Evolutionary conservation across 2,113 vertebrate genomes (phyloP).

Genomic region (Notarius lentiginosus): DNA sequence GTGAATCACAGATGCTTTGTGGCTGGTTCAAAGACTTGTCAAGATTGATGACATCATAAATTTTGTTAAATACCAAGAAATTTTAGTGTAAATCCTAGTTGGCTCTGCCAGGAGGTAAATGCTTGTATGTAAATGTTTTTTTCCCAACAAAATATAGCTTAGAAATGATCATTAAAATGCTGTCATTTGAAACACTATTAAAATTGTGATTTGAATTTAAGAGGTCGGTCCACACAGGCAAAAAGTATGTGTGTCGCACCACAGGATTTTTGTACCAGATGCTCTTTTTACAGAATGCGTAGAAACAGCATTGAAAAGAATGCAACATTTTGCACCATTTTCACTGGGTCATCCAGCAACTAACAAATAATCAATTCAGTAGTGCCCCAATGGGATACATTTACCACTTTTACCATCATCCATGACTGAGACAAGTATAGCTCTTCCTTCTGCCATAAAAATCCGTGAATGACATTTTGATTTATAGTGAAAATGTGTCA

Average conservation of each 20-base stretch:
- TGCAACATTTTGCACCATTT: no score
- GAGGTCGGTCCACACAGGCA: not conserved
- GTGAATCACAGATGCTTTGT: not conserved
- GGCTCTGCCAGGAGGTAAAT: not conserved
- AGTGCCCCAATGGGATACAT: no score
- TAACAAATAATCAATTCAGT: no score
- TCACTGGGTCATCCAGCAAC: no score
- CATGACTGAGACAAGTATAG: no score
- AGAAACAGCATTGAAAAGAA: no score
- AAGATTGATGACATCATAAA: not conserved
- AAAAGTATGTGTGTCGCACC: not conserved
- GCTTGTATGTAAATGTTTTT: not conserved
- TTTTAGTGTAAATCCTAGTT: not conserved
- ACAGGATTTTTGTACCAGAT: no score
- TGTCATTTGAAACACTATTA: not conserved
- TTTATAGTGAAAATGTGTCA: no score
- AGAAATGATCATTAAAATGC: not conserved
- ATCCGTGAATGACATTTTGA: no score
- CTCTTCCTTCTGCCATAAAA: no score
- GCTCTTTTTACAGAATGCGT: no score
- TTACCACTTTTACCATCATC: no score
- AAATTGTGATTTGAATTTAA: not conserved
- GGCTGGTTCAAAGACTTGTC: not conserved
- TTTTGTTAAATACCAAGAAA: not conserved
- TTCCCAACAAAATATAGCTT: not conserved